Conservation (phyloP, 2,113 vertebrate genomes). For the Aix galericulata region DNA sequence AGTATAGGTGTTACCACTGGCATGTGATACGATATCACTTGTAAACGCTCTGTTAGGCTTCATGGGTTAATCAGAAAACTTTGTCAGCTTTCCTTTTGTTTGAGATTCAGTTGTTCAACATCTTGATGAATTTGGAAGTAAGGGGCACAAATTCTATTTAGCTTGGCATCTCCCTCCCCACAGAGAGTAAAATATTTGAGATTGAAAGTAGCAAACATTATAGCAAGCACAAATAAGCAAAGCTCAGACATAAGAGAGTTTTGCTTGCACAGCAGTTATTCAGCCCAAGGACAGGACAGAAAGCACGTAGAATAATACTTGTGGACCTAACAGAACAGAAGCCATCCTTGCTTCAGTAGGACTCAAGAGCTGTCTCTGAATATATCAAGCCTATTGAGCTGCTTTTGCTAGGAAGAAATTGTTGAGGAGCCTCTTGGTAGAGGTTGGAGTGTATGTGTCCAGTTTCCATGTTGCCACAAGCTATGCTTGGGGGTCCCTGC, state of each 20-base stretch:
- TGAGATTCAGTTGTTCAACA: neutral
- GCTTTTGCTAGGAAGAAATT: neutral
- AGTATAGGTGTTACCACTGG: neutral
- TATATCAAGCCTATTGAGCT: neutral
- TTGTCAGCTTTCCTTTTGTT: neutral
- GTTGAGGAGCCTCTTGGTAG: neutral
- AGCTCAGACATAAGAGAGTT: neutral
- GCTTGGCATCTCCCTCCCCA: neutral
- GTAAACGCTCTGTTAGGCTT: neutral
- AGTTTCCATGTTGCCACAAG: neutral
- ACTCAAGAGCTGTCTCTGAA: neutral
- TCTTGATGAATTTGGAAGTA: neutral
- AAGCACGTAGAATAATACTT: neutral
- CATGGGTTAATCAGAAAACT: neutral
- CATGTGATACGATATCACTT: neutral
- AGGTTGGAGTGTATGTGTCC: neutral
- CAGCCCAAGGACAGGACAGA: neutral
- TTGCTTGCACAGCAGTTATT: neutral
- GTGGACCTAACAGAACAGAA: neutral
- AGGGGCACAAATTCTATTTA: neutral
- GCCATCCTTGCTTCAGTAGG: neutral
- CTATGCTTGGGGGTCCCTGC: neutral
- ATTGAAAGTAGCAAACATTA: neutral
- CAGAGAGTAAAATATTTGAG: neutral
- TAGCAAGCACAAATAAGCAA: fast-evolving